A percentile compares a stretch with the other conserved stretches of the same genome.
Conservation (phyloP, 2,797 vertebrate species). For the Echeneis naucrates region DNA sequence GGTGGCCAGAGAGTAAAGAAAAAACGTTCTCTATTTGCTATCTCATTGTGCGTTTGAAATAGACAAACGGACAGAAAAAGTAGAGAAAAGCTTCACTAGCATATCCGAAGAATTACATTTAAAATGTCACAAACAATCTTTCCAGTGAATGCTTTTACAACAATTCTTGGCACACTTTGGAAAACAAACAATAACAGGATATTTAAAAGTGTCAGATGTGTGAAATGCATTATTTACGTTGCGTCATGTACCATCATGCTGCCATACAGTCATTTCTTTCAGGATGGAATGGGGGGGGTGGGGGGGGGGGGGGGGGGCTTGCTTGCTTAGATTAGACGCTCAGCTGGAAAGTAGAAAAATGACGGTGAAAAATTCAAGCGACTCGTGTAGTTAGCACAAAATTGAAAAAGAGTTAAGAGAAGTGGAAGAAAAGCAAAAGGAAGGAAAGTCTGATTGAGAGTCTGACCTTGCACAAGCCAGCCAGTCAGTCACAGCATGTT, state of each 20-base stretch:
- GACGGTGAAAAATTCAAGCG: slow-evolving; percentile 10
- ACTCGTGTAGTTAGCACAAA: slow-evolving; percentile 28
- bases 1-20: background rate
- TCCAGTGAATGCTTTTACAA: slow-evolving; percentile 3
- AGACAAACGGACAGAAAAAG: background rate
- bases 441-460: slow-evolving; percentile 48
- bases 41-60: slow-evolving; percentile 5
- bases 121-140: slow-evolving; percentile 17
- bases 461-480: slow-evolving; percentile 49
- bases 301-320: background rate
- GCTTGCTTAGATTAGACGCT: slow-evolving; percentile 11
- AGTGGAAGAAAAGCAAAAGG: slow-evolving; percentile 24
- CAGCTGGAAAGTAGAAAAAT: slow-evolving; percentile 13
- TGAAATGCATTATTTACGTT: background rate
- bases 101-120: background rate
- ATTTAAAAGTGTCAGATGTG: background rate
- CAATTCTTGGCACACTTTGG: background rate
- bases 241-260: background rate
- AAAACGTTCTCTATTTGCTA: background rate
- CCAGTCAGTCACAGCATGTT: slow-evolving; percentile 38
- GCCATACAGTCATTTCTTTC: background rate
- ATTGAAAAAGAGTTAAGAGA: slow-evolving; percentile 36
- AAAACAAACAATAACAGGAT: slow-evolving; percentile 3
- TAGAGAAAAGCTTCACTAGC: background rate
- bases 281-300: too few relatives aligned